Evolutionary conservation across 2,113 vertebrate species (phyloP).

Genomic region (Corvus hawaiiensis): DNA sequence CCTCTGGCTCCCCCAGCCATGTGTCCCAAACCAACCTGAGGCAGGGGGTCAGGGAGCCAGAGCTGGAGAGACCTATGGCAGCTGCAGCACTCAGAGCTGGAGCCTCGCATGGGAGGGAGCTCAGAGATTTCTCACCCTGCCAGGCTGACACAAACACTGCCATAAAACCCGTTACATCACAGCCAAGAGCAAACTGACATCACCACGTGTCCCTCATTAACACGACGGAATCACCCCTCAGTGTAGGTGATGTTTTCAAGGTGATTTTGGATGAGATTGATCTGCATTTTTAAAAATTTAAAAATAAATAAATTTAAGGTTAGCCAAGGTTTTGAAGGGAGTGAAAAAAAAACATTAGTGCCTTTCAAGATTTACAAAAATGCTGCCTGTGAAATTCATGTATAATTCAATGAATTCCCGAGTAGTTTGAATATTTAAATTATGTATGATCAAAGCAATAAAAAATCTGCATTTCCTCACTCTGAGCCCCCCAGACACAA

Average conservation of each 20-base stretch:
- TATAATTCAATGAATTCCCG: conserved; percentile 56
- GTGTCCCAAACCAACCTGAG: not conserved
- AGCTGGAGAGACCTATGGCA: rapidly evolving
- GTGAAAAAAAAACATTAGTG: no score
- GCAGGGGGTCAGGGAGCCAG: not conserved
- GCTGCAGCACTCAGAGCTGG: rapidly evolving
- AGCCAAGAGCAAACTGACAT: not conserved
- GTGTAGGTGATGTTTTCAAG: rapidly evolving
- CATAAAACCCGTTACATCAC: rapidly evolving
- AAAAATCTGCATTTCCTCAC: conserved; percentile 70
- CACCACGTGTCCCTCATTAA: not conserved
- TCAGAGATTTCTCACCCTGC: not conserved
- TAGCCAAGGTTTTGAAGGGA: not conserved
- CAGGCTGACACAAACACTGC: not conserved
- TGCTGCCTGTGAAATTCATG: conserved; percentile 52
- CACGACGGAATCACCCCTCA: rapidly evolving
- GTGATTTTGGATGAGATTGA: not conserved
- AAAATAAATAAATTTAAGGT: not conserved
- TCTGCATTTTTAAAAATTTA: not conserved
- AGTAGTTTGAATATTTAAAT: conserved; percentile 76
- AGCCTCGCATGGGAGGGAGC: rapidly evolving
- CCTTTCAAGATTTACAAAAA: conserved; percentile 17
- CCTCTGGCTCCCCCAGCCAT: not conserved
- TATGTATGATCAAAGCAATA: conserved; percentile 65
- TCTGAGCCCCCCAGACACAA: conserved; percentile 51